Base-by-base conservation (phyloP, 2,888 invertebrate species). In the Cheilosia variabilis region DNA sequence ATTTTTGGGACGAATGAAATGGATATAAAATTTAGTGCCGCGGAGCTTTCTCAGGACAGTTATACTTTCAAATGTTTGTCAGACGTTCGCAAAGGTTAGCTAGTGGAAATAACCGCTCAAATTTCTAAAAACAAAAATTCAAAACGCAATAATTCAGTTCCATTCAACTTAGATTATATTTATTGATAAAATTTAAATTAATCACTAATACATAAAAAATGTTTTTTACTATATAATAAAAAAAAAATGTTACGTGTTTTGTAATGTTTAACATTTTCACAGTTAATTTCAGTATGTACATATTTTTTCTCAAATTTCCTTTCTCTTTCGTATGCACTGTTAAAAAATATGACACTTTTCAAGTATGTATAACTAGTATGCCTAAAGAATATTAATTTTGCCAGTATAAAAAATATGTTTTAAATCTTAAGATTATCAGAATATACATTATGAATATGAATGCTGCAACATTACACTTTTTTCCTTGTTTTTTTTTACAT, bases 311-410 rank as follows among this genome's bases (percentile, higher is more conserved):
- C 6, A 55, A 53, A 55, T 72, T 43, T 68, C 24, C 3, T 34
- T 77, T 57, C 37, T 34, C 52, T 58, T 80, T 52, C 71, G 69
- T 76, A 63, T 79, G 63, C 65, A 63, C 43, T 83, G 66, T 76
- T 86, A 52, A 86, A 80, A 81, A 86, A 81, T 86, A 86, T 86
- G 86, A 81, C 81, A 86, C 86, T 76, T 80, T 52, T 76, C 34
- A 75, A 79, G 52, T 76, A 62, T 71, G 58, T 76, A 65, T 71
- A 34, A 76, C 63, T 53, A 80, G 60, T 73, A 71, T 71, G 65
- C 71, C 81, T 81, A 80, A 86, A 81, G 86, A 81, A 86, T 77
- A 65, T 86, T 72, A 86, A 86, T 81, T 86, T 86, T 81, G 76
- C 86, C 80, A 81, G 86, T 86, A 86, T 81, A 86, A 86, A 84